Evolutionary conservation across 2,113 vertebrate species (phyloP), one percentile per base, ranked within the genome.

Genomic region (Pygoscelis antarcticus): DNA sequence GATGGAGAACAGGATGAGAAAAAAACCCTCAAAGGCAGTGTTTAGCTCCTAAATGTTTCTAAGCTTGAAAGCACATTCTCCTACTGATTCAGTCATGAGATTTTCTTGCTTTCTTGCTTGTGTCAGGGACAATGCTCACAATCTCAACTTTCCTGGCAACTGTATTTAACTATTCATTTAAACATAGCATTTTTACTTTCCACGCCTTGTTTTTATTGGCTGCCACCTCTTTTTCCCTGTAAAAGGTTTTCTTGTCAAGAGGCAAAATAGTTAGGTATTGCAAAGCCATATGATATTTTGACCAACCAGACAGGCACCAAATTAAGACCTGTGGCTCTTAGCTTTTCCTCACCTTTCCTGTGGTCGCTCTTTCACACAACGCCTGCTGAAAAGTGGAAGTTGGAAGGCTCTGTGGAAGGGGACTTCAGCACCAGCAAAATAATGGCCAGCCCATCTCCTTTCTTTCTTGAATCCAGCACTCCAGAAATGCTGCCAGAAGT

Each of bases 161-260:
- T 40, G 51, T 83, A 93, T 89, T 85, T 91, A 85, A 93, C 84
- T 89, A 51, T 80, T 80, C 60, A 47, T 55, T 96, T 91, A 94
- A 91, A 88, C 16, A 65, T 11, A 44, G 69, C 40, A 77, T 83
- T 96, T 96, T 93, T 88, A 66, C 76, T 93, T 71, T 83, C 62
- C 83, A 64, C 0, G 5, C 55, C 66, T 83, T 96, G 87, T 96
- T 97, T 94, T 80, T 80, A 88, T 90, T 97, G 96, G 96, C 96
- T 62, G 14, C 81, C 32, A 60, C 20, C 16, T 92, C 70, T 93
- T 78, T 69, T 72, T 52, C 87, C 34, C 58, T 40, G 21, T 91
- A 80, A 94, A 97, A 91, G 70, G 49, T 85, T 89, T 91, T 84
- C 90, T 85, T 95, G 78, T 94, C 58, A 82, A 72, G 83, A 92